A percentile compares a stretch with the other conserved stretches of the same genome.
These are phyloP conservation scores for Lepas anatifera DNA, from an alignment of 2,888 invertebrate genomes.

Conservation along the genomic window DNA sequence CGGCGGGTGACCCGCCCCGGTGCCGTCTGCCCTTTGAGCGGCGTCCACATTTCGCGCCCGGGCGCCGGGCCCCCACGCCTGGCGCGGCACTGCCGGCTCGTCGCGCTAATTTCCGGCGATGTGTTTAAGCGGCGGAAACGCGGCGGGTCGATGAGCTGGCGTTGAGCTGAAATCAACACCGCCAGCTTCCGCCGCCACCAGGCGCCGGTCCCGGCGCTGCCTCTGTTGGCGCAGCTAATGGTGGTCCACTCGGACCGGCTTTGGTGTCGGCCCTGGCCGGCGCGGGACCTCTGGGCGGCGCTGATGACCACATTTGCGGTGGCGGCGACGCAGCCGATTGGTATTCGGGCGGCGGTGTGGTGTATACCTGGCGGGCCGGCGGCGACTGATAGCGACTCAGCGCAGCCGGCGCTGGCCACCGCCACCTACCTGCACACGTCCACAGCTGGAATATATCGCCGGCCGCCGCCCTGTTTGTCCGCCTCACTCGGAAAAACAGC, in stretches of 20 bases:
- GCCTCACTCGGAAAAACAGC: background rate
- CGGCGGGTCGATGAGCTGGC: background rate
- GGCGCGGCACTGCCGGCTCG: background rate
- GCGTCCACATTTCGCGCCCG: background rate
- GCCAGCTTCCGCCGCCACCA: no score
- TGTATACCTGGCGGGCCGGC: background rate
- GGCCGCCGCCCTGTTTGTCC: background rate
- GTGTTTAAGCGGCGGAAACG: constrained; percentile 1
- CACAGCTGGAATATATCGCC: no score
- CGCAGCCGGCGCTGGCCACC: no score
- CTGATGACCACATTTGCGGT: background rate
- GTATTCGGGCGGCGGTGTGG: background rate
- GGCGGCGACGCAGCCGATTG: background rate
- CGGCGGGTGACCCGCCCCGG: background rate
- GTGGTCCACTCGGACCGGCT: background rate
- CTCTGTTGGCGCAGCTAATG: constrained; percentile 6
- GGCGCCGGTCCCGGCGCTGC: no score
- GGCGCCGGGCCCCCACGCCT: background rate
- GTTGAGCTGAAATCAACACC: background rate
- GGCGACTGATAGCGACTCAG: background rate
- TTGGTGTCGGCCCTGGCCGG: background rate
- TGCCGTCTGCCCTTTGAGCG: background rate
- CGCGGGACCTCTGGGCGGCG: background rate
- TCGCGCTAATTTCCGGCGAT: background rate
- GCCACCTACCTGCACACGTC: no score